Evolutionary conservation across 2,888 invertebrate species (phyloP), one percentile per base, ranked within the genome.

Genomic region (Laspeyria flexula): DNA sequence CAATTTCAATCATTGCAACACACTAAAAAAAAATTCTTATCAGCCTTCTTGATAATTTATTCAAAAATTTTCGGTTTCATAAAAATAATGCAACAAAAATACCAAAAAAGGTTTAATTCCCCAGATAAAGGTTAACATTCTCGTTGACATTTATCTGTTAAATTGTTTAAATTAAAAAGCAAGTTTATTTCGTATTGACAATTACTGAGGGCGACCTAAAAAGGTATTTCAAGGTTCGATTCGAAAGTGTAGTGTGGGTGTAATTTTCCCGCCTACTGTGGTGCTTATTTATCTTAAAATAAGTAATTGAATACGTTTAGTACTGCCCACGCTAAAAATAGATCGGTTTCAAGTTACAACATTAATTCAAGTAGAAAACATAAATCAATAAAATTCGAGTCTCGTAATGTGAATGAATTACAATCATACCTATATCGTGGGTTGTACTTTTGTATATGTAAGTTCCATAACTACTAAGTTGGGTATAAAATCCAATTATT

Each of bases 211-310:
- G 52, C 59, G n/a, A 39, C 43, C 16, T 55, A 48, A 33, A 55
- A 52, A 53, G 54, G 25, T 25, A 40, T 40, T 53, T 43, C 71
- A 69, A 69, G 68, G 68, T 53, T 23, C 7, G 50, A 61, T 53
- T 55, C 38, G 71, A 71, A 69, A 69, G 68, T 71, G 10, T n/a
- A 16, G 5, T 30, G 64, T 61, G 37, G 64, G 61, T 40, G 64
- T 59, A 34, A 42, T 43, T 57, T 51, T 47, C 55, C 47, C 38
- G 31, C 58, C 54, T 33, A 39, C 49, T 43, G 15, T n/a, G 16
- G 34, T 12, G 39, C 23, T 52, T 61, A n/a, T n/a, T n/a, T n/a
- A n/a, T n/a, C n/a, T 50, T 57, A 43, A 55, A 57, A 48, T 44
- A 40, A 45, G 48, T 53, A 54, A 13, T 38, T 43, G 27, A 55